Evolutionary conservation across 2,797 vertebrate species (phyloP), one percentile per base, ranked within the genome.

Genomic region (Epinephelus malabaricus): DNA sequence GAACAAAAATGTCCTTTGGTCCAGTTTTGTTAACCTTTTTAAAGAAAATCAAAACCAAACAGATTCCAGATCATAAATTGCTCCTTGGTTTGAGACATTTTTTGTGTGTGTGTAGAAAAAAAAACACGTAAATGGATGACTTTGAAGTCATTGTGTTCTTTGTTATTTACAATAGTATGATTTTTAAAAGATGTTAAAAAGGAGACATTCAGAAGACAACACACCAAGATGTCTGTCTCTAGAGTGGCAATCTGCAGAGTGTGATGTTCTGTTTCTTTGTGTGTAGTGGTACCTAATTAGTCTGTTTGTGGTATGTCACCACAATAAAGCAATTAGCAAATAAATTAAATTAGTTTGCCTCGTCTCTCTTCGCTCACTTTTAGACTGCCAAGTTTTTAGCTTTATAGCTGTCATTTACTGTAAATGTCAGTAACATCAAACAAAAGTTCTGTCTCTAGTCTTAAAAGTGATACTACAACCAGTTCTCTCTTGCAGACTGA

Each of bases 261-360:
- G 51, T 10, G 34, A 55, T 25, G 43, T 47, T 75, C 13, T n/a
- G 6, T 60, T 53, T 74, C 55, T 53, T 58, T 64, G 14, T 65
- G n/a, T 59, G 18, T 69, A 62, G 8, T 23, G 45, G 25, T 27
- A 19, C 0, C 6, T 61, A 47, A 45, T 73, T 47, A 43, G 54
- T n/a, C 49, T 27, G 14, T 70, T 55, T n/a, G 19, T 60, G 54
- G 25, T 69, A 2, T 0, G 6, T 6, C 65, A 60, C 38, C 68
- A 79, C 50, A 45, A 34, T 27, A 21, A 56, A 68, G 23, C 50
- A 45, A 11, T 46, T 45, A 14, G 30, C 17, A 76, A 70, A 59
- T 23, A 38, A 21, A 61, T 46, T 18, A 40, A 4, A 30, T 4
- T 34, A 38, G 14, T 47, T 56, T 30, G 40, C 47, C 23, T 11